Conservation (phyloP, 2,113 vertebrate species). For the Sarotherodon lohbergeri region DNA sequence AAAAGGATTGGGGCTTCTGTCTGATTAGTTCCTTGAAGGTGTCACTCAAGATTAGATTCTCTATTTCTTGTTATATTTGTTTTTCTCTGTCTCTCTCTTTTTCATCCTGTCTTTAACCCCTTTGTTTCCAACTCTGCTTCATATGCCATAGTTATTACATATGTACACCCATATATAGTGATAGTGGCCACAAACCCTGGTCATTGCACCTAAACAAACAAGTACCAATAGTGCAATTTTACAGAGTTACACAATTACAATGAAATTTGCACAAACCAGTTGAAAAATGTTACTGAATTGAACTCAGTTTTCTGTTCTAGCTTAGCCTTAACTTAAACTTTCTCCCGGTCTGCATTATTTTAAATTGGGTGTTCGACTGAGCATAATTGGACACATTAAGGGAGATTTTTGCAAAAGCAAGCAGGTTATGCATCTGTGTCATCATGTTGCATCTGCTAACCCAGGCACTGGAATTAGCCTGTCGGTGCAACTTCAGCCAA, state of each 20-base stretch:
- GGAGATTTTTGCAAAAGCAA: neutral
- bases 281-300: neutral
- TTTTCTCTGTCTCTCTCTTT: neutral
- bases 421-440: neutral
- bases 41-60: neutral
- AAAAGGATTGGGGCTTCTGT: slow-evolving; percentile 12
- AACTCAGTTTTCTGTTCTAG: neutral
- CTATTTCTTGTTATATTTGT: neutral
- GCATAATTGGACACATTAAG: neutral
- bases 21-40: slow-evolving; percentile 26
- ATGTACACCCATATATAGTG: neutral
- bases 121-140: neutral
- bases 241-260: neutral
- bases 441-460: neutral
- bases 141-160: neutral
- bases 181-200: neutral
- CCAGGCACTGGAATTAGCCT: neutral
- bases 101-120: neutral
- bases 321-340: neutral
- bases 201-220: neutral
- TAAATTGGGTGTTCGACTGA: neutral
- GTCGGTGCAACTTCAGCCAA: neutral
- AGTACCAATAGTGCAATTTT: neutral
- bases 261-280: neutral
- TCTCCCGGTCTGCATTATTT: neutral